phyloP scores from a whole-genome alignment of 2,797 vertebrate genomes.

The Garrulus glandarius region DNA sequence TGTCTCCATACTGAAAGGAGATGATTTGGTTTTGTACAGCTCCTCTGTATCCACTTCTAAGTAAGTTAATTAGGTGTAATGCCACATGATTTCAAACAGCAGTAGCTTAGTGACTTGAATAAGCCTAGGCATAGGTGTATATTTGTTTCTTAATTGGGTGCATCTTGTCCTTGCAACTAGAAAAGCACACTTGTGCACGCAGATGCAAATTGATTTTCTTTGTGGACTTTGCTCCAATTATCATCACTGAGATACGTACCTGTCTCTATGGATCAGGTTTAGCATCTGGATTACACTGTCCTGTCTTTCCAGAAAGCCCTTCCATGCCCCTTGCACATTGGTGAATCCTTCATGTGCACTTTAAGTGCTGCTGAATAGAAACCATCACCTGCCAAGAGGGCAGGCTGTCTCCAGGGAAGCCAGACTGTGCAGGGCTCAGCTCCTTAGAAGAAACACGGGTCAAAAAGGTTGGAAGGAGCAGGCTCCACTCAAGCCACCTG shows the following conservation, averaged over 20 bases:
- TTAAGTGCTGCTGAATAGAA: not conserved
- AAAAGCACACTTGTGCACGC: not conserved
- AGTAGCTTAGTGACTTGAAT: not conserved
- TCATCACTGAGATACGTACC: rapidly evolving
- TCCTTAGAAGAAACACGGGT: not conserved
- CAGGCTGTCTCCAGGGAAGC: not conserved
- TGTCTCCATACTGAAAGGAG: not conserved
- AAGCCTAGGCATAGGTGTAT: not conserved
- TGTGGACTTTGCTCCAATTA: not conserved
- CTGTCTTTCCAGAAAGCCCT: not conserved
- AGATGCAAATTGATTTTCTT: not conserved
- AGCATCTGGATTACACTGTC: not conserved
- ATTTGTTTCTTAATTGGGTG: not conserved
- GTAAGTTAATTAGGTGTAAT: not conserved
- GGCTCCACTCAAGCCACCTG: not conserved
- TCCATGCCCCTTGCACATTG: not conserved
- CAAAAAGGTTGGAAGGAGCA: not conserved
- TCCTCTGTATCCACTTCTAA: not conserved
- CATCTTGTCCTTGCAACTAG: not conserved
- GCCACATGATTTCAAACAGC: not conserved
- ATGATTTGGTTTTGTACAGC: not conserved
- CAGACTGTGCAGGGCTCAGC: not conserved
- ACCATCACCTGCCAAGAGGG: not conserved
- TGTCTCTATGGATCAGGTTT: not conserved
- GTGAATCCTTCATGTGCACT: not conserved